Percentiles rank a stretch among this genome's conserved stretches.
phyloP scores from a whole-genome alignment of 2,113 vertebrate genomes.

The Crotalus viridis region DNA sequence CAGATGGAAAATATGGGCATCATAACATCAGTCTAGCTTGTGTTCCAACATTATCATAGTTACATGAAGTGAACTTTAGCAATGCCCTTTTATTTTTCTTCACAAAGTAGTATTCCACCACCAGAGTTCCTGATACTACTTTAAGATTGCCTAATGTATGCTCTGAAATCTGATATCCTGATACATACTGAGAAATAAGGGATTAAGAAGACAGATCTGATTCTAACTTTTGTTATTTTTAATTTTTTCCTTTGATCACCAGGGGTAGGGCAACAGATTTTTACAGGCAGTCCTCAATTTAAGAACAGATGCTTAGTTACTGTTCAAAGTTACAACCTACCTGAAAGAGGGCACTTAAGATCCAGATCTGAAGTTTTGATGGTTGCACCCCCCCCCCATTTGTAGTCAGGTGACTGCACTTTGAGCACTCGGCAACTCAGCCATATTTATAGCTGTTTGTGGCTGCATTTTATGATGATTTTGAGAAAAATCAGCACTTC shows the following conservation, averaged over 20 bases:
- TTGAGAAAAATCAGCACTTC: neutral
- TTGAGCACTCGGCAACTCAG: neutral
- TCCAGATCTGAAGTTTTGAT: neutral
- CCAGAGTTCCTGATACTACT: neutral
- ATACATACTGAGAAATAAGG: neutral
- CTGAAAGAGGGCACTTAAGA: neutral
- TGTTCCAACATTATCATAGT: neutral
- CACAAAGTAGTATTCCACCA: neutral
- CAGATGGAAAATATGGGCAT: neutral
- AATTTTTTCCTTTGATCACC: neutral
- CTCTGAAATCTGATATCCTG: neutral
- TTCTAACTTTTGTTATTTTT: neutral
- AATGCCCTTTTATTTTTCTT: neutral
- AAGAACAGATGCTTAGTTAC: neutral
- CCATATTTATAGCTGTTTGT: neutral
- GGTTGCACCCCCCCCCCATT: neutral
- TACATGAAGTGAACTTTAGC: neutral
- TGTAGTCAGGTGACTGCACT: neutral
- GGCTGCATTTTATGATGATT: neutral
- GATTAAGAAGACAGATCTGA: neutral
- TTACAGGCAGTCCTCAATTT: neutral
- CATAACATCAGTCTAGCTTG: neutral
- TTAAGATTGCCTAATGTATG: neutral
- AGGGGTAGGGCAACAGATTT: neutral
- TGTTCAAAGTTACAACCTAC: neutral